phyloP scores from a whole-genome alignment of 2,113 vertebrate species.

The Dromiciops gliroides region DNA sequence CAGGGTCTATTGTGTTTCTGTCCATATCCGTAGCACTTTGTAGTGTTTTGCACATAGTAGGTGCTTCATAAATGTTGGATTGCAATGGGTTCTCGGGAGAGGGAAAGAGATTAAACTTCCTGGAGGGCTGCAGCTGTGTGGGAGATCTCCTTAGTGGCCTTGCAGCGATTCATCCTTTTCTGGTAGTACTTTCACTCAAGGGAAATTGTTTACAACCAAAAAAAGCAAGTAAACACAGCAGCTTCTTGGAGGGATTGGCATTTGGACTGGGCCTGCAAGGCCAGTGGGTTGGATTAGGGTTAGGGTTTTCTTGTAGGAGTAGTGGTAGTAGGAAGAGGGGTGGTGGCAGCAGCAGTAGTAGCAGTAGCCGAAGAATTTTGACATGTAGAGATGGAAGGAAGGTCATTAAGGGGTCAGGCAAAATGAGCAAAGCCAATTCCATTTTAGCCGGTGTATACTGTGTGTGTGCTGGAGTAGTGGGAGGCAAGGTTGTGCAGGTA shows the following conservation, averaged over 20 bases:
- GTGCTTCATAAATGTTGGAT: background rate
- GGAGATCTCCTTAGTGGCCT: background rate
- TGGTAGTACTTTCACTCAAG: background rate
- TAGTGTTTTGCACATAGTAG: background rate
- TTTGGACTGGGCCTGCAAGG: conserved; percentile 32
- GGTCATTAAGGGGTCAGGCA: background rate
- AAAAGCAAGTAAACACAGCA: background rate
- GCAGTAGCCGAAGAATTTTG: background rate
- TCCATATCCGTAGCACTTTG: background rate
- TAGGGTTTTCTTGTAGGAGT: conserved; percentile 27
- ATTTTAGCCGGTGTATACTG: background rate
- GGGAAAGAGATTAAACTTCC: background rate
- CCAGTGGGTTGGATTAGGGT: background rate
- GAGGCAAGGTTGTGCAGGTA: background rate
- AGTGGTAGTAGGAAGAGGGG: background rate
- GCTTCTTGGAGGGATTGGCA: conserved; percentile 33
- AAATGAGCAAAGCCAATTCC: background rate
- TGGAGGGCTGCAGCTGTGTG: background rate
- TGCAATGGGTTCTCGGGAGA: background rate
- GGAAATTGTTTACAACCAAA: background rate
- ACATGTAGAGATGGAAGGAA: background rate
- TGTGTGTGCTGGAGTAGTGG: background rate
- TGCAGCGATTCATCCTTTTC: background rate
- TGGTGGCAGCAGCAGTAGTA: background rate
- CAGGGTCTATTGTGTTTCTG: background rate